phyloP scores from a whole-genome alignment of 2,797 vertebrate genomes.

The Percopsis omiscomaycus region DNA sequence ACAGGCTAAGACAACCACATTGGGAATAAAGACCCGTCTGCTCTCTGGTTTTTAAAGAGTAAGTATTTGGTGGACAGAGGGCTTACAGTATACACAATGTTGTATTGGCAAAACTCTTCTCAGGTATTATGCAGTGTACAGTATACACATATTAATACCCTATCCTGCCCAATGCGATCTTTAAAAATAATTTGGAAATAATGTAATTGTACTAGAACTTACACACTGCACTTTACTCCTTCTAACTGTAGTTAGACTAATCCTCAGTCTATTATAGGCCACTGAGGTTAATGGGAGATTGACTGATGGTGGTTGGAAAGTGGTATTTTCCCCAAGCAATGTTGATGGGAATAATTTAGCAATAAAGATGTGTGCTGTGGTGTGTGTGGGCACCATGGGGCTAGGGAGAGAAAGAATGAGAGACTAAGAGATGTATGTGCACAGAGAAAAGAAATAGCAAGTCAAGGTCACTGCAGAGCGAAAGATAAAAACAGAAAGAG shows the following conservation, averaged over 20 bases:
- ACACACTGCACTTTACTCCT: too few relatives aligned
- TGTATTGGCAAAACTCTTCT: too few relatives aligned
- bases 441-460: background rate
- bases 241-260: background rate
- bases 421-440: background rate
- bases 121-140: too few relatives aligned
- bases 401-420: background rate
- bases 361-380: conserved; percentile 12
- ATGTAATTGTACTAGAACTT: too few relatives aligned
- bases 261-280: conserved; percentile 2
- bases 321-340: conserved; percentile 3
- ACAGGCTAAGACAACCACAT: conserved; percentile 45
- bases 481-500: background rate
- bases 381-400: background rate
- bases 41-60: background rate
- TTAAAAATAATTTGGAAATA: too few relatives aligned
- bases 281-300: background rate
- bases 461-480: background rate
- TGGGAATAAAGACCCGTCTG: conserved; percentile 32
- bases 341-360: conserved; percentile 15
- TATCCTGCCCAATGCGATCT: too few relatives aligned
- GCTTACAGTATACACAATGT: conserved; percentile 6
- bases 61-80: conserved; percentile 23
- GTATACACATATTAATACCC: too few relatives aligned
- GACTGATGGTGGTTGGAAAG: background rate